phyloP scores from a whole-genome alignment of 2,113 vertebrate genomes.

The Cebus imitator region DNA sequence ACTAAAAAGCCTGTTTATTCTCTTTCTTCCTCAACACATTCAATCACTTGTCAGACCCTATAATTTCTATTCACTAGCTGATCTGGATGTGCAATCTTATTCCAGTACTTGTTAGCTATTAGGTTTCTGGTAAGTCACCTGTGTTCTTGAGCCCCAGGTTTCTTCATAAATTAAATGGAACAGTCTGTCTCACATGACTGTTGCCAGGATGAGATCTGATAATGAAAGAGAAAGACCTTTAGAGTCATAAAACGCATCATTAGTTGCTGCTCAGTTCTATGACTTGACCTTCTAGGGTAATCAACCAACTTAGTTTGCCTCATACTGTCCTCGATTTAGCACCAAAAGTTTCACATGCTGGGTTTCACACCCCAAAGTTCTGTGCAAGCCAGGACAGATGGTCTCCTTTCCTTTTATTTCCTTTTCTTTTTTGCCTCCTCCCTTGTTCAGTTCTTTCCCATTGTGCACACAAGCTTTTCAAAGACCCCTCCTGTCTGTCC shows the following conservation, averaged over 20 bases:
- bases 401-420: neutral
- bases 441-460: neutral
- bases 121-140: neutral
- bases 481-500: neutral
- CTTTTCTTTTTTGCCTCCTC: neutral
- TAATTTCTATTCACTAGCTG: neutral
- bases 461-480: neutral
- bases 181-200: neutral
- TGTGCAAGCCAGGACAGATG: neutral
- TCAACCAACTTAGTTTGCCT: neutral
- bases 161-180: neutral
- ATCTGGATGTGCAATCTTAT: neutral
- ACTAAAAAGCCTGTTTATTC: neutral
- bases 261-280: neutral
- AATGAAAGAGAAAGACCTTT: neutral
- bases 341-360: neutral
- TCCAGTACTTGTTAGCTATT: neutral
- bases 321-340: neutral
- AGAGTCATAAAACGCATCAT: neutral
- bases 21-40: neutral
- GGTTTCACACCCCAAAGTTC: neutral
- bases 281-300: neutral
- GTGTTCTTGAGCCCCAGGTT: neutral
- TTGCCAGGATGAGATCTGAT: neutral
- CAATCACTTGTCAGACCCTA: neutral